A percentile compares a stretch with the other conserved stretches of the same genome.
Evolutionary conservation across 2,797 vertebrate genomes (phyloP).

Genomic region (Ambastaia sidthimunki): DNA sequence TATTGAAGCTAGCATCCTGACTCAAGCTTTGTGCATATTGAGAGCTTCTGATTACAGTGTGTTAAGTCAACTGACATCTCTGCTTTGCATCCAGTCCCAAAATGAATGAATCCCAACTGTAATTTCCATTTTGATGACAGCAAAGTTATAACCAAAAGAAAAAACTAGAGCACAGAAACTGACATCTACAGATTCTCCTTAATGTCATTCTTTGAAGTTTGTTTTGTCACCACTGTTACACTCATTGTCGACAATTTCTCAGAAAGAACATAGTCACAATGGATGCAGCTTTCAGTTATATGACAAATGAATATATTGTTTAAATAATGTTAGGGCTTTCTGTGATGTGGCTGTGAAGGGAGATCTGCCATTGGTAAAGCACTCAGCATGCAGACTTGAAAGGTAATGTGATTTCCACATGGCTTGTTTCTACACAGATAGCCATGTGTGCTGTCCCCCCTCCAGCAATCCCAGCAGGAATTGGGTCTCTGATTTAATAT

Average conservation of each 20-base stretch:
- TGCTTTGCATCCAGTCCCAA: conserved; percentile 60
- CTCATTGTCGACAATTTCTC: not conserved
- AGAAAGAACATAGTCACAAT: conserved; percentile 9
- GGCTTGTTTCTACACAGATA: conserved; percentile 63
- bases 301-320: conserved; percentile 80
- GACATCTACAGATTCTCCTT: not conserved
- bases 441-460: conserved; percentile 68
- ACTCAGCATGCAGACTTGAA: conserved; percentile 67
- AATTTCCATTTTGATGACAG: conserved; percentile 28
- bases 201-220: not conserved
- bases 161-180: not conserved
- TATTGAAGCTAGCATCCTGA: conserved; percentile 9
- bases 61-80: conserved; percentile 57
- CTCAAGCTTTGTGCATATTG: conserved; percentile 11
- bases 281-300: conserved; percentile 72
- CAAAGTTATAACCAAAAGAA: not conserved
- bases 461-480: conserved; percentile 64
- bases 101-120: not conserved
- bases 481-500: conserved; percentile 75
- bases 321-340: conserved; percentile 79
- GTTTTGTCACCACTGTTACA: conserved; percentile 1
- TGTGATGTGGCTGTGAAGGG: conserved; percentile 71
- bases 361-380: conserved; percentile 69
- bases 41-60: conserved; percentile 64
- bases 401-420: conserved; percentile 77